Evolutionary conservation across 2,888 invertebrate genomes (phyloP).

Genomic region (Antitype chi): DNA sequence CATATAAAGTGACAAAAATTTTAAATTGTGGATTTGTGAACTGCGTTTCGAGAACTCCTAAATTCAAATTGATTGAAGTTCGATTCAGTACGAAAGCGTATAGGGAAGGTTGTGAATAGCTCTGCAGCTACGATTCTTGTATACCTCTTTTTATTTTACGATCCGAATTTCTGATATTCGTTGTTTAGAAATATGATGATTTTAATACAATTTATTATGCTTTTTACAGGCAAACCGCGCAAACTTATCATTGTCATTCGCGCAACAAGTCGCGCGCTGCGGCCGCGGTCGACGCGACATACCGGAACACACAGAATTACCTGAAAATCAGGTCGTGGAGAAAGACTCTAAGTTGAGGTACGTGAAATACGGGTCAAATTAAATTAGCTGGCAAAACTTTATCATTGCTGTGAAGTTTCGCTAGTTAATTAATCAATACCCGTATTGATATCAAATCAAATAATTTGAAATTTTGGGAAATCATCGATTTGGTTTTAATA

Average conservation of each 20-base stretch:
- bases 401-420: neutral
- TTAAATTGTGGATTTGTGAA: too few relatives aligned
- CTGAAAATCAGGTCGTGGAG: slow-evolving; percentile 80
- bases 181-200: neutral
- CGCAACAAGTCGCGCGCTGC: slow-evolving; percentile 97
- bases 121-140: too few relatives aligned
- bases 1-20: too few relatives aligned
- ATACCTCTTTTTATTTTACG: too few relatives aligned
- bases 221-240: slow-evolving; percentile 77
- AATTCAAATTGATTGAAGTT: too few relatives aligned
- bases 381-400: too few relatives aligned
- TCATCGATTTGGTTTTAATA: neutral
- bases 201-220: neutral
- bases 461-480: neutral
- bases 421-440: neutral
- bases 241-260: slow-evolving; percentile 95
- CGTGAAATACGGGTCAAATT: neutral
- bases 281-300: slow-evolving; percentile 92
- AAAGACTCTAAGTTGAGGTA: slow-evolving; percentile 91
- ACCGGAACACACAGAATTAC: slow-evolving; percentile 80
- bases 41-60: too few relatives aligned
- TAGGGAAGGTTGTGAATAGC: too few relatives aligned
- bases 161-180: too few relatives aligned
- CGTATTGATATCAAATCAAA: neutral
- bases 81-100: too few relatives aligned